Conservation (phyloP, 1,140 invertebrate genomes). For the Pseudomyrmex gracilis region DNA sequence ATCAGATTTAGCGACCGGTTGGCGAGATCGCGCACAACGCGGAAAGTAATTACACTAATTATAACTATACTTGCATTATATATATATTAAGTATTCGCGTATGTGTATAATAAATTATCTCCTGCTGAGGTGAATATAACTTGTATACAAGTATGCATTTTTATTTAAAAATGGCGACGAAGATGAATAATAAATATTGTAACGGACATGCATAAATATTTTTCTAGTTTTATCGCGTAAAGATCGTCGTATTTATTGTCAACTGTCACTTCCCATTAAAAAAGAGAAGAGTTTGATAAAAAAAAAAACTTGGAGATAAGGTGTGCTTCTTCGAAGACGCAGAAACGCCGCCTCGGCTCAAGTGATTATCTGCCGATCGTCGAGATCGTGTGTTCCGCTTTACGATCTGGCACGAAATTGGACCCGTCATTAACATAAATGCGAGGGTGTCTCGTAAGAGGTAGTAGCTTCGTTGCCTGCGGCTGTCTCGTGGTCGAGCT, state of each 20-base stretch:
- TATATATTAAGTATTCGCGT: no score
- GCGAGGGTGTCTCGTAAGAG: slow-evolving; percentile 42
- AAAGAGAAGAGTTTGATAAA: neutral
- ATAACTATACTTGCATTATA: no score
- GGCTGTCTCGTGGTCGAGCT: slow-evolving; percentile 21
- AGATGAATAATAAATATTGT: neutral
- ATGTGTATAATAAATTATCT: neutral
- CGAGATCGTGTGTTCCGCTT: slow-evolving; percentile 16
- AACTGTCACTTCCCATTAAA: neutral
- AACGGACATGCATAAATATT: no score
- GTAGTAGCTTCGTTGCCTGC: slow-evolving; percentile 5
- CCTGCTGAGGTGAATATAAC: neutral
- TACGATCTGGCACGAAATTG: slow-evolving; percentile 41
- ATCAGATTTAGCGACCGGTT: neutral
- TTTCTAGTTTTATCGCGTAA: no score
- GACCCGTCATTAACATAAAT: slow-evolving; percentile 52
- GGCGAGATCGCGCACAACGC: slow-evolving; percentile 29
- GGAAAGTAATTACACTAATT: slow-evolving; percentile 33
- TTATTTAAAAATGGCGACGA: neutral
- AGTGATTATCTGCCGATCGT: slow-evolving; percentile 22
- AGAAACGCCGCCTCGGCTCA: neutral
- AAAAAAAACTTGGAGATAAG: neutral
- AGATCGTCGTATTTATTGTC: no score
- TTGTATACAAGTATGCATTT: neutral
- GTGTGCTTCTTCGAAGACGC: no score